A percentile compares a stretch with the other conserved stretches of the same genome.
These are phyloP conservation scores for Phthorimaea operculella DNA, from an alignment of 1,140 invertebrate species.

Conservation along the genomic window DNA sequence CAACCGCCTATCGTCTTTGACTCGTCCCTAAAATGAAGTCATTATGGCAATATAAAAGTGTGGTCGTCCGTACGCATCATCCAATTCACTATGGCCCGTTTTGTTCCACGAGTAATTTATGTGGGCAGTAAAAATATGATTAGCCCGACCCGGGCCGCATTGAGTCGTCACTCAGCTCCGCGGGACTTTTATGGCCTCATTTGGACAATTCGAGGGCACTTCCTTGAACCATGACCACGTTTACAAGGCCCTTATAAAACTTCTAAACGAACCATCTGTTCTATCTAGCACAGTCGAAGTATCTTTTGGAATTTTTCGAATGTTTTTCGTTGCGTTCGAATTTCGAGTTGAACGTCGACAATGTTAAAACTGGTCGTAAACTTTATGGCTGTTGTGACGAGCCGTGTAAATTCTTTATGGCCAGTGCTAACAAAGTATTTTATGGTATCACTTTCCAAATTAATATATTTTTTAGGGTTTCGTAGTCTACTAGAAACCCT, in stretches of 20 bases:
- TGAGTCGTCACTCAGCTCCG: slow-evolving; percentile 47
- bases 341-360: slow-evolving; percentile 39
- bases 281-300: no score
- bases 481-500: no score
- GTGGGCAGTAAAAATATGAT: slow-evolving; percentile 50
- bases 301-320: background rate
- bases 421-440: slow-evolving; percentile 1
- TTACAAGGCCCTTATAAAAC: slow-evolving; percentile 15
- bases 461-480: background rate
- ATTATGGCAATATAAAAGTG: slow-evolving; percentile 6
- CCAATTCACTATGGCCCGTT: slow-evolving; percentile 23
- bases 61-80: slow-evolving; percentile 26
- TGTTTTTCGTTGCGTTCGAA: slow-evolving; percentile 34
- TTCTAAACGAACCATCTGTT: background rate
- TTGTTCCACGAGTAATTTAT: slow-evolving; percentile 41
- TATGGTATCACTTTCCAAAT: background rate
- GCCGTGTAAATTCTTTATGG: slow-evolving; percentile 44
- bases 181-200: slow-evolving; percentile 48
- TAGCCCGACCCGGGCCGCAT: slow-evolving; percentile 32
- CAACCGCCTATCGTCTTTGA: no score
- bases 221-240: slow-evolving; percentile 41
- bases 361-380: slow-evolving; percentile 31
- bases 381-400: slow-evolving; percentile 45
- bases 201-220: slow-evolving; percentile 43
- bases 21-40: slow-evolving; percentile 2